Conservation (phyloP, 2,797 vertebrate genomes). For the Lacerta agilis region DNA sequence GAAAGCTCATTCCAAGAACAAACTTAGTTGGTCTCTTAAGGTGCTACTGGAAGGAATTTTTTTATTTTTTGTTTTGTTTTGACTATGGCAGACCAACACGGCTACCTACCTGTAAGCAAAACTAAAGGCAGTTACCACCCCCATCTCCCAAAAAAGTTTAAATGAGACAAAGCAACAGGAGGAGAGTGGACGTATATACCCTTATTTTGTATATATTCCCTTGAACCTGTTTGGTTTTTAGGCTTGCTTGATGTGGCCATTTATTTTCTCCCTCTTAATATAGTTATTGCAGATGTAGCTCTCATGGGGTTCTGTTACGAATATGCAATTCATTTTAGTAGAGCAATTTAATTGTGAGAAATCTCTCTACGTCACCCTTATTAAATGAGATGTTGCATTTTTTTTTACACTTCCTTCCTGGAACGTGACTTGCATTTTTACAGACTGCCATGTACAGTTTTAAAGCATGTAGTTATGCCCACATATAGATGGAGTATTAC, state of each 20-base stretch:
- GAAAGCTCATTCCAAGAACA: too few species aligned
- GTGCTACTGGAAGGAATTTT: too few species aligned
- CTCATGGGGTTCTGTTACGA: neutral
- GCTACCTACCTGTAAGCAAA: neutral
- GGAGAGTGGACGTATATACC: neutral
- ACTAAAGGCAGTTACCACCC: neutral
- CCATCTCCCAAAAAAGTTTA: neutral
- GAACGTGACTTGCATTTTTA: neutral
- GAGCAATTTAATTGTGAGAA: neutral
- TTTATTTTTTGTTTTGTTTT: too few species aligned
- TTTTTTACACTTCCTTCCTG: too few species aligned
- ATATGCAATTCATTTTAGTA: neutral
- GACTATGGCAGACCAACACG: too few species aligned
- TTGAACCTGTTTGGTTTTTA: neutral
- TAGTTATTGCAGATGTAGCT: neutral
- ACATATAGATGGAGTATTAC: neutral
- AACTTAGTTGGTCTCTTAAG: too few species aligned
- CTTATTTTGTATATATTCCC: neutral
- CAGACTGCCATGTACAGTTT: neutral
- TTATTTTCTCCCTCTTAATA: neutral
- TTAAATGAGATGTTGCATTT: neutral
- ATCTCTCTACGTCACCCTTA: neutral
- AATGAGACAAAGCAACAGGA: neutral
- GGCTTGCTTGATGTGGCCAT: neutral
- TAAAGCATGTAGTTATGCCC: neutral